These are phyloP conservation scores for Exocentrus adspersus DNA, from an alignment of 2,888 invertebrate genomes.

Conservation along the genomic window DNA sequence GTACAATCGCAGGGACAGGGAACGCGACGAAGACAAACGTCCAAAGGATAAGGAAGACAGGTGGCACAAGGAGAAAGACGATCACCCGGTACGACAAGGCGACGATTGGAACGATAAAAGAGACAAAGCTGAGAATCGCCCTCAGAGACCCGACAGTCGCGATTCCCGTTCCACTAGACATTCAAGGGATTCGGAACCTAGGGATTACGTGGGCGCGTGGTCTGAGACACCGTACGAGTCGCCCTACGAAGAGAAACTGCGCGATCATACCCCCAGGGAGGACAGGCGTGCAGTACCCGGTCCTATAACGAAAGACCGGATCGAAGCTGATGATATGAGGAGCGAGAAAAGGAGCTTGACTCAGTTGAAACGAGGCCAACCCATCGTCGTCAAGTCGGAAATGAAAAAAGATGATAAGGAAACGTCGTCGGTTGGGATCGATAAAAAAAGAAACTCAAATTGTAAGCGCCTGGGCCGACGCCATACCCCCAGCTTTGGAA, in stretches of 20 bases:
- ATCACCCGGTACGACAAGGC: conserved; percentile 30
- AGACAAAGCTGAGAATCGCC: conserved; percentile 62
- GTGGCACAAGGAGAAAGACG: conserved; percentile 34
- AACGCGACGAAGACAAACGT: conserved; percentile 44
- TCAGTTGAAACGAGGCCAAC: conserved; percentile 64
- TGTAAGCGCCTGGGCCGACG: conserved; percentile 46
- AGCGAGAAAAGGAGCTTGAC: conserved; percentile 66
- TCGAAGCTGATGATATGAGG: conserved; percentile 69
- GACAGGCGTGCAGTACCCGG: conserved; percentile 66
- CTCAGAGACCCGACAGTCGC: conserved; percentile 69
- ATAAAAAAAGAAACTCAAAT: conserved; percentile 28
- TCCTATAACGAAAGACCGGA: conserved; percentile 70
- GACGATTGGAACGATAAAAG: conserved; percentile 56
- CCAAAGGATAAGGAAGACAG: conserved; percentile 38
- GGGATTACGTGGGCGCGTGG: conserved; percentile 63
- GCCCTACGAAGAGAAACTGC: conserved; percentile 57
- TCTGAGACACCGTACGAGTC: conserved; percentile 62
- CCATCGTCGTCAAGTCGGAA: conserved; percentile 55
- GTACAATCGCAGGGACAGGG: conserved; percentile 37
- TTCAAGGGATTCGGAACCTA: conserved; percentile 64
- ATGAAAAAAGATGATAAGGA: conserved; percentile 30
- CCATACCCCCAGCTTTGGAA: conserved; percentile 34
- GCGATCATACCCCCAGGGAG: conserved; percentile 54
- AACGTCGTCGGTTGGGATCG: not conserved
- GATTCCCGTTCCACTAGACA: conserved; percentile 68